Base-by-base conservation (phyloP, 2,113 vertebrate species). In the Anhinga rufa region DNA sequence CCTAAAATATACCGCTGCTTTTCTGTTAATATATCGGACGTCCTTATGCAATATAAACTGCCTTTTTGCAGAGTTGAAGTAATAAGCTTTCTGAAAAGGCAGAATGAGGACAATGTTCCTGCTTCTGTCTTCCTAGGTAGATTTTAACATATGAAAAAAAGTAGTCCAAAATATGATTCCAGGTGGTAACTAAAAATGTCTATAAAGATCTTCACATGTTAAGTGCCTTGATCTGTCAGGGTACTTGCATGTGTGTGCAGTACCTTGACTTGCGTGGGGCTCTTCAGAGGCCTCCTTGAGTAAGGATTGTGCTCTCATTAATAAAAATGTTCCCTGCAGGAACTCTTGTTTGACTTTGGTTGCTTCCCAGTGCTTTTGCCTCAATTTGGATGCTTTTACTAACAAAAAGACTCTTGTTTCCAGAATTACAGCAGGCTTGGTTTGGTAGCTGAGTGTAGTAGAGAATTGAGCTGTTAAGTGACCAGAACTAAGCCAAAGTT, bases 51-150 rank as follows among this genome's bases (percentile, higher is more conserved):
- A 31, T 70, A 52, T 90, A 76, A 88, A 58, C 74, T 70, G 52
- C 66, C 38, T 88, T 95, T 97, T 71, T 88, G 65, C 88, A 91
- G 82, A 84, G 82, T 57, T 82, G 78, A 89, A 86, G 78, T 82
- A 86, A 74, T 68, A 82, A 60, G 77, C 62, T 69, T 91, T 95
- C 46, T 77, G 28, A 86, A 93, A 95, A 97, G 93, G 96, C 90
- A 95, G 94, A 97, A 96, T 96, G 91, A 92, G 92, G 93, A 68
- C 95, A 91, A 12, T 31, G n/a, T 89, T 91, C 61, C 82, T 88
- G 42, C 78, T 81, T 97, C 74, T 93, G 4, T 89, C 64, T 94
- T 96, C 79, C 40, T 86, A 31, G 84, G 70, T 83, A 86, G 78
- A 51, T 93, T 68, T 93, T 91, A 78, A 61, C 74, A 40, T 89